phyloP scores from a whole-genome alignment of 2,888 invertebrate species.

The Hypercompe scribonia region DNA sequence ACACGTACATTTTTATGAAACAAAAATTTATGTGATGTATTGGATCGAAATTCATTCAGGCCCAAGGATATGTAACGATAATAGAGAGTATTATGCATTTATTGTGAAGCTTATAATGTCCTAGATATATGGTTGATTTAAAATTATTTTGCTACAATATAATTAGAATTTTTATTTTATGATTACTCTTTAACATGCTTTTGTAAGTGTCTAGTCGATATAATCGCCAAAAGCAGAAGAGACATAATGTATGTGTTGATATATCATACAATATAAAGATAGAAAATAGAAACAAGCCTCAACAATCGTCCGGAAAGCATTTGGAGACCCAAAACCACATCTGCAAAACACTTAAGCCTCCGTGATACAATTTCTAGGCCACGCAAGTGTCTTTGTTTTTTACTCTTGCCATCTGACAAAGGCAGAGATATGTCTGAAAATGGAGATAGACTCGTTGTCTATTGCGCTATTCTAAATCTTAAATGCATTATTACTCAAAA shows the following conservation, averaged over 20 bases:
- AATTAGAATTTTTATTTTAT: no score
- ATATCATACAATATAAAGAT: neutral
- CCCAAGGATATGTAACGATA: no score
- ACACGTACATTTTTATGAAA: no score
- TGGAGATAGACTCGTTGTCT: slow-evolving; percentile 12
- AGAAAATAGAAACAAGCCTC: neutral
- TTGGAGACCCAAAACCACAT: neutral
- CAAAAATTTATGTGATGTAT: no score
- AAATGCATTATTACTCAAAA: neutral
- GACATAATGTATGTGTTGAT: neutral
- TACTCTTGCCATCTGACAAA: slow-evolving; percentile 11
- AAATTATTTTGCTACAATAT: no score
- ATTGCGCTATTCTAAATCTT: neutral
- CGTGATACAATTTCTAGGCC: slow-evolving; percentile 18
- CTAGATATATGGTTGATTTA: no score
- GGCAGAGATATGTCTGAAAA: slow-evolving; percentile 10
- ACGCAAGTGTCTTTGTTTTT: slow-evolving; percentile 15
- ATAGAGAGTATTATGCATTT: no score
- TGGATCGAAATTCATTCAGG: no score
- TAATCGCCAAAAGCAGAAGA: neutral
- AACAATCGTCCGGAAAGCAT: slow-evolving; percentile 5
- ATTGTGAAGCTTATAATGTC: no score
- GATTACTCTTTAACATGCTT: no score
- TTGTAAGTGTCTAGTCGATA: no score
- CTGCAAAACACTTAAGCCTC: slow-evolving; percentile 8